Percentiles rank a stretch among this genome's conserved stretches.
Evolutionary conservation across 2,888 invertebrate species (phyloP).

Genomic region (Drosophila yooni): DNA sequence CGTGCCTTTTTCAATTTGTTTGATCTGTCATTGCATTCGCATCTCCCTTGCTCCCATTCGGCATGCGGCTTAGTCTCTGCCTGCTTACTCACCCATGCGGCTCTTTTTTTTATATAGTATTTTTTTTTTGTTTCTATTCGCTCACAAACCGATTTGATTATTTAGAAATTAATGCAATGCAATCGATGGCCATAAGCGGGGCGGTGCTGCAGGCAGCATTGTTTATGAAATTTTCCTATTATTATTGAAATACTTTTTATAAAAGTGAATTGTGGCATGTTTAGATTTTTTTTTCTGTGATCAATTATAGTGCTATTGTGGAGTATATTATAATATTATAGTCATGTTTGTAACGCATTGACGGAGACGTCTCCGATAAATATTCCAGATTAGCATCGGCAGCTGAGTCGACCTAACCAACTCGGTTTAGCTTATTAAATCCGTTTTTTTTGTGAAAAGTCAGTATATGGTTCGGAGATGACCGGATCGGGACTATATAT

Average conservation of each 20-base stretch:
- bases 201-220: slow-evolving; percentile 7
- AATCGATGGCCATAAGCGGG: neutral
- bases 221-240: slow-evolving; percentile 24
- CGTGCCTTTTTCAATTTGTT: slow-evolving; percentile 52
- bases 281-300: slow-evolving; percentile 7
- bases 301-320: neutral
- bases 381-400: neutral
- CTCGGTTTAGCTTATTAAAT: neutral
- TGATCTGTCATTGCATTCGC: slow-evolving; percentile 54
- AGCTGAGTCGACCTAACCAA: neutral
- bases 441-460: neutral
- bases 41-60: slow-evolving; percentile 21
- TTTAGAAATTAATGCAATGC: slow-evolving; percentile 44
- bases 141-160: slow-evolving; percentile 41
- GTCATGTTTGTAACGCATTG: neutral
- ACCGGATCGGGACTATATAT: neutral
- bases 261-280: slow-evolving; percentile 5
- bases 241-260: slow-evolving; percentile 7
- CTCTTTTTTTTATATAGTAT: neutral
- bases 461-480: neutral
- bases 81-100: slow-evolving; percentile 14
- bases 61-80: neutral
- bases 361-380: neutral
- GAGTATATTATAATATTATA: neutral
- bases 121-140: slow-evolving; percentile 7